Conservation (phyloP, 2,113 vertebrate species). For the Amblyornis subalaris region DNA sequence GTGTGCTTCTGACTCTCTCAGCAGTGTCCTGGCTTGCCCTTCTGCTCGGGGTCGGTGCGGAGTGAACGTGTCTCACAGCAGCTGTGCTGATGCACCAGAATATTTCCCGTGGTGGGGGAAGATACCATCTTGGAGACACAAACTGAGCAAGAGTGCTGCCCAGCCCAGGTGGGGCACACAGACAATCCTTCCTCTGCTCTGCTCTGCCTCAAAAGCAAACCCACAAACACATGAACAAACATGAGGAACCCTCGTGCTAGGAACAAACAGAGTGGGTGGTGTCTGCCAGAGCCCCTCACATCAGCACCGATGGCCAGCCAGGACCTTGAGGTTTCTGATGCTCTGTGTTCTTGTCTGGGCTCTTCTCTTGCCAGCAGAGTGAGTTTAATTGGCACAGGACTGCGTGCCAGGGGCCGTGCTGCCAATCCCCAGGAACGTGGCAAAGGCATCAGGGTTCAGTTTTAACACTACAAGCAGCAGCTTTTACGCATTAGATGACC, state of each 20-base stretch:
- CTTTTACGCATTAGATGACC: neutral
- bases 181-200: neutral
- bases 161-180: neutral
- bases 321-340: neutral
- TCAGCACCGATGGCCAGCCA: neutral
- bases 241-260: neutral
- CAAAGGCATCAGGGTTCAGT: neutral
- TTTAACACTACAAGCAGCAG: neutral
- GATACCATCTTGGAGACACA: neutral
- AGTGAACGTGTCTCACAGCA: neutral
- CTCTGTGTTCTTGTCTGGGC: neutral
- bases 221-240: neutral
- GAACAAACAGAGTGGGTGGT: neutral
- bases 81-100: neutral
- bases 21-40: neutral
- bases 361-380: neutral
- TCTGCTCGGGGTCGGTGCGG: neutral
- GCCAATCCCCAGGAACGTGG: neutral
- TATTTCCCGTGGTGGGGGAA: neutral
- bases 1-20: neutral
- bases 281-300: neutral
- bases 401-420: neutral
- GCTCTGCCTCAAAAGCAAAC: neutral
- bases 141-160: neutral
- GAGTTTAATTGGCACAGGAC: neutral